A percentile compares a stretch with the other conserved stretches of the same genome.
Evolutionary conservation across 2,797 vertebrate species (phyloP).

Genomic region (Enteromius radiatus): DNA sequence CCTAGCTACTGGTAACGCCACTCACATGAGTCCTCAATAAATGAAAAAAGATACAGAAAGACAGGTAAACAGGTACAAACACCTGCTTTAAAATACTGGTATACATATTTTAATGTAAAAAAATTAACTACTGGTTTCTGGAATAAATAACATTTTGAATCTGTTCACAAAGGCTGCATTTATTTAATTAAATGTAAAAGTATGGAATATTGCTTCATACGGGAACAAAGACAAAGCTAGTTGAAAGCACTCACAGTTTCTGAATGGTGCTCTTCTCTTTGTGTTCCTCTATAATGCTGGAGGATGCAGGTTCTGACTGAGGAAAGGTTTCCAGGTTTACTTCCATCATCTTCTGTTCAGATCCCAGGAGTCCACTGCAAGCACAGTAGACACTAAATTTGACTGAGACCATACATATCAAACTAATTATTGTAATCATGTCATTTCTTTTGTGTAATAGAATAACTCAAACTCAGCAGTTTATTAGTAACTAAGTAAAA

Average conservation of each 20-base stretch:
- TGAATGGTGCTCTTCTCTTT: conserved; percentile 84
- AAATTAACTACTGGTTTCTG: not conserved
- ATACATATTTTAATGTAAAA: not conserved
- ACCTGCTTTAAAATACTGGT: not conserved
- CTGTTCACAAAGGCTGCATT: no score
- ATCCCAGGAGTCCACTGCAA: conserved; percentile 83
- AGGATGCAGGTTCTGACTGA: conserved; percentile 47
- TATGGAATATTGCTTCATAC: no score
- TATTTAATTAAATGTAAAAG: not conserved
- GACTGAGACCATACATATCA: not conserved
- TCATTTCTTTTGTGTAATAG: not conserved
- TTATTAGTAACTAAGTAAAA: not conserved
- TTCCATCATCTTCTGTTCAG: conserved; percentile 75
- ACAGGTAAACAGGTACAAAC: not conserved
- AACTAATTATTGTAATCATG: not conserved
- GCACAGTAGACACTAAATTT: not conserved
- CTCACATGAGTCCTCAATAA: not conserved
- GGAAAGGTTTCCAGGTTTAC: conserved; percentile 72
- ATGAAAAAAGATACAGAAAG: not conserved
- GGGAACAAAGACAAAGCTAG: conserved; percentile 34
- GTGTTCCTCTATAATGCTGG: conserved; percentile 52
- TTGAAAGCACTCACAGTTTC: conserved; percentile 83
- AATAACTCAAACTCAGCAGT: not conserved
- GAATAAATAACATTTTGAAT: not conserved
- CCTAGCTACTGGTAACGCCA: no score